phyloP scores from a whole-genome alignment of 2,113 vertebrate species.

The Meriones unguiculatus region DNA sequence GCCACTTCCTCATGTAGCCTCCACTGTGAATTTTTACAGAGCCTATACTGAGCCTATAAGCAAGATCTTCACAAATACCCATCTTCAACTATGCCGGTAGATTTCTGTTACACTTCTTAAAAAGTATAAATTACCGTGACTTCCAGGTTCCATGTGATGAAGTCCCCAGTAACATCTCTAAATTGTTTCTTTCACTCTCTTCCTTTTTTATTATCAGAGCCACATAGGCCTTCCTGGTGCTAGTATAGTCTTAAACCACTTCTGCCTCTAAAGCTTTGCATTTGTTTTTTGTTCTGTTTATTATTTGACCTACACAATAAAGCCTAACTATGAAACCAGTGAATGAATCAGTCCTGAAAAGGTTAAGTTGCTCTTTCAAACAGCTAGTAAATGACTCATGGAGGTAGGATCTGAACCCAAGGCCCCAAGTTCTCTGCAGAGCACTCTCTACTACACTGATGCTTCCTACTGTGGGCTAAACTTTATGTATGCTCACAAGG shows the following conservation, averaged over 20 bases:
- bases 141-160: background rate
- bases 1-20: background rate
- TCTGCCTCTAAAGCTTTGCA: background rate
- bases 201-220: background rate
- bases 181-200: background rate
- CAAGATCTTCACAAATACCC: background rate
- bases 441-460: background rate
- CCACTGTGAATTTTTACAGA: background rate
- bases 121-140: background rate
- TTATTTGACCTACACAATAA: too few relatives aligned
- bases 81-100: background rate
- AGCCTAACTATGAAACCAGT: background rate
- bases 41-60: background rate
- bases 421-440: background rate
- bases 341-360: background rate
- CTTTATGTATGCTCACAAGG: constrained; percentile 69
- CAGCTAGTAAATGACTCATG: background rate
- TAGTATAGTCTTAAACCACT: background rate
- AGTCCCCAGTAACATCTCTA: background rate
- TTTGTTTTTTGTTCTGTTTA: background rate
- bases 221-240: background rate
- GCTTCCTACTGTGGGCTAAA: constrained; percentile 71
- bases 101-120: background rate
- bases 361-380: background rate
- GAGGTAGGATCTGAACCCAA: constrained; percentile 1